Percentiles rank a stretch among this genome's conserved stretches.
phyloP scores from a whole-genome alignment of 2,113 vertebrate genomes.

The Psilopsiagon aymara region DNA sequence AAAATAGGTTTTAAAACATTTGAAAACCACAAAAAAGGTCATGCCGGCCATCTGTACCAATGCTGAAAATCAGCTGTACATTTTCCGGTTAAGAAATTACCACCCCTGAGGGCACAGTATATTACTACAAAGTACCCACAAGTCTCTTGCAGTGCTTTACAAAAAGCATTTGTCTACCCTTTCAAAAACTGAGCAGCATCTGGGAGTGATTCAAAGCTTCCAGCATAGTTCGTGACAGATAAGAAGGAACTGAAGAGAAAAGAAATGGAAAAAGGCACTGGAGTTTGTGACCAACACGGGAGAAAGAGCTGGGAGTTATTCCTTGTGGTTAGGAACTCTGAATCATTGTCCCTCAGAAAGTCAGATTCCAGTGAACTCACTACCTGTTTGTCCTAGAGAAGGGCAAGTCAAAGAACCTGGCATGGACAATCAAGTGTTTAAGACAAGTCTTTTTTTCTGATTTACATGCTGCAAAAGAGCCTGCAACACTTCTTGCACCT shows the following conservation, averaged over 20 bases:
- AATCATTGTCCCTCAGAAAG: neutral
- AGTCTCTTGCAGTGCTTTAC: neutral
- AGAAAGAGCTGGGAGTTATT: neutral
- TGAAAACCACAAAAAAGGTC: neutral
- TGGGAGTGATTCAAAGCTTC: constrained; percentile 10
- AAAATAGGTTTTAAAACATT: neutral
- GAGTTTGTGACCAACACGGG: neutral
- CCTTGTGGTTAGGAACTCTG: neutral
- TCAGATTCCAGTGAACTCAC: neutral
- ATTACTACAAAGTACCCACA: neutral
- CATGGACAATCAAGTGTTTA: neutral
- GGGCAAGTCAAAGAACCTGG: neutral
- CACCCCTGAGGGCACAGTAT: neutral
- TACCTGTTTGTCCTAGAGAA: neutral
- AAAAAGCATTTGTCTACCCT: neutral
- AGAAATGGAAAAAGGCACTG: neutral
- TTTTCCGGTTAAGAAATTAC: neutral
- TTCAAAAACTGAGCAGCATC: neutral
- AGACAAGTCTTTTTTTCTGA: neutral
- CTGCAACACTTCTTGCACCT: neutral
- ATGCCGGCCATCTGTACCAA: neutral
- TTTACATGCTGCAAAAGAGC: neutral
- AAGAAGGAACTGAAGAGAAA: neutral
- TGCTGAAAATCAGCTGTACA: neutral
- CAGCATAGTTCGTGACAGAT: neutral